A percentile compares a stretch with the other conserved stretches of the same genome.
phyloP scores from a whole-genome alignment of 92 coral and sea anemone species.

The Zoanthus sansibaricus region DNA sequence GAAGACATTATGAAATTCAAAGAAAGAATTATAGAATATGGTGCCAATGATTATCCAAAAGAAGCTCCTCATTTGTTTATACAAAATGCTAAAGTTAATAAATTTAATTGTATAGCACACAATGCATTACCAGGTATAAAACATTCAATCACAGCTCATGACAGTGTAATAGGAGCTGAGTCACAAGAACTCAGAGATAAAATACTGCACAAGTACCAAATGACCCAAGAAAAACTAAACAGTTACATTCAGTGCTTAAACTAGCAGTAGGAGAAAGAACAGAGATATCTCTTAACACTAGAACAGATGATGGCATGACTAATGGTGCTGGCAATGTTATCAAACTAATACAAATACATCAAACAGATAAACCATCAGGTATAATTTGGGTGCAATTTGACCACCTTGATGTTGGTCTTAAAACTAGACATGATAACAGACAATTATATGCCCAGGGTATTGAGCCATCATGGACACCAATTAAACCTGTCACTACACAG shows the following conservation, averaged over 20 bases:
- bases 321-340: too few relatives aligned
- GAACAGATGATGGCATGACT: too few relatives aligned
- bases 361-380: slow-evolving; percentile 1
- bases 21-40: slow-evolving; percentile 48
- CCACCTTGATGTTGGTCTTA: neutral
- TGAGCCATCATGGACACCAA: slow-evolving; percentile 20
- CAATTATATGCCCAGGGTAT: slow-evolving; percentile 14
- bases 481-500: slow-evolving; percentile 30
- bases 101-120: slow-evolving; percentile 72
- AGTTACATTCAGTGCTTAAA: neutral
- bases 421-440: slow-evolving; percentile 6
- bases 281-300: too few relatives aligned
- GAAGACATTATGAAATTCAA: slow-evolving; percentile 62
- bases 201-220: neutral
- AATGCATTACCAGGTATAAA: slow-evolving; percentile 63
- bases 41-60: slow-evolving; percentile 49
- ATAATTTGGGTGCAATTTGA: slow-evolving; percentile 6
- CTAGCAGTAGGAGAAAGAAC: neutral
- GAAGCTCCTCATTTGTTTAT: slow-evolving; percentile 66
- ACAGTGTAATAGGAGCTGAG: slow-evolving; percentile 49
- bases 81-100: slow-evolving; percentile 72
- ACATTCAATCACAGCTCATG: slow-evolving; percentile 59
- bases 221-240: neutral
- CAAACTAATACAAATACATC: slow-evolving; percentile 9
- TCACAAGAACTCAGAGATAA: neutral